Percentiles rank a stretch among this genome's conserved stretches.
These are phyloP conservation scores for Drosophila rufa DNA, from an alignment of 1,140 invertebrate genomes.

Conservation along the genomic window DNA sequence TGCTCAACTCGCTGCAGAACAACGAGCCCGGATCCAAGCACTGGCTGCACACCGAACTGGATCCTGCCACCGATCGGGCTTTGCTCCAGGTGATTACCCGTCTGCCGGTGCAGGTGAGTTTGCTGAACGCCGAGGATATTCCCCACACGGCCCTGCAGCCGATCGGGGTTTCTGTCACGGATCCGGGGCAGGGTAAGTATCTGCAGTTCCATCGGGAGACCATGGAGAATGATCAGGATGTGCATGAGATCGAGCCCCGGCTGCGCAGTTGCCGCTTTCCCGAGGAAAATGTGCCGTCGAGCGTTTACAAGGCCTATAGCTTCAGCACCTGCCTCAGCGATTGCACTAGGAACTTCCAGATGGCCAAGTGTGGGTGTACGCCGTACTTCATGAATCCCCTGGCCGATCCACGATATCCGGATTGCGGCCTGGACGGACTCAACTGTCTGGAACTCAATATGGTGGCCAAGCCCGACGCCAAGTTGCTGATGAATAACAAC, in stretches of 20 bases:
- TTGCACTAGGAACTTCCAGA: constrained; percentile 84
- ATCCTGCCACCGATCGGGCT: constrained; percentile 34
- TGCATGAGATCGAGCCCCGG: constrained; percentile 60
- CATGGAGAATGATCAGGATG: constrained; percentile 73
- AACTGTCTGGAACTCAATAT: constrained; percentile 63
- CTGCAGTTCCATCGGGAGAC: constrained; percentile 59
- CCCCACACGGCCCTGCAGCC: constrained; percentile 54
- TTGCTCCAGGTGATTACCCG: constrained; percentile 39
- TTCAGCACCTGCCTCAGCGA: constrained; percentile 86
- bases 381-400: constrained; percentile 64
- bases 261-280: constrained; percentile 86
- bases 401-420: constrained; percentile 33
- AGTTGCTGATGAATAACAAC: constrained; percentile 44
- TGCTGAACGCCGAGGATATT: constrained; percentile 71
- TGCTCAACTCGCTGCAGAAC: constrained; percentile 86
- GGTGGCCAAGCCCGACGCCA: constrained; percentile 61
- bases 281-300: constrained; percentile 84
- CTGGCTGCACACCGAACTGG: constrained; percentile 50
- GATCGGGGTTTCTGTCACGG: constrained; percentile 28
- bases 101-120: constrained; percentile 34
- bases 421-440: constrained; percentile 62
- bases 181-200: constrained; percentile 54
- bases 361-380: constrained; percentile 86
- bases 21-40: constrained; percentile 44
- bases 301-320: constrained; percentile 86